Conservation (phyloP, 1,140 invertebrate genomes). For the Uloborus diversus region DNA sequence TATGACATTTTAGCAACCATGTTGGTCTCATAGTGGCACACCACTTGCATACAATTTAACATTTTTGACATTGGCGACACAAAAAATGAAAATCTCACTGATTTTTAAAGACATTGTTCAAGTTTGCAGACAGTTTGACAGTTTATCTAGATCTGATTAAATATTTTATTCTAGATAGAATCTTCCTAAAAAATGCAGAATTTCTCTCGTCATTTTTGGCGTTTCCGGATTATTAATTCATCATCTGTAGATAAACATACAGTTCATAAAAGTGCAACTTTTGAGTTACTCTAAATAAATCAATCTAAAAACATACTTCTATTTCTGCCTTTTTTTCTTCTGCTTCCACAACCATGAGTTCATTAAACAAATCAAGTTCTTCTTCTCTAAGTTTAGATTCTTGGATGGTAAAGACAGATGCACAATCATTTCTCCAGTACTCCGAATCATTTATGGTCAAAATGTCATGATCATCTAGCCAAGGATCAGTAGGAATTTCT, state of each 20-base stretch:
- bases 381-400: constrained; percentile 1
- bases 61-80: no score
- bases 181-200: no score
- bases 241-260: not conserved
- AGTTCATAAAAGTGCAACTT: not conserved
- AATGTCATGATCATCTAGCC: not conserved
- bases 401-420: not conserved
- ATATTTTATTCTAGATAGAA: no score
- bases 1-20: no score
- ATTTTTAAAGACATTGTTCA: no score
- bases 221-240: not conserved
- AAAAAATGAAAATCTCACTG: no score
- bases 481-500: not conserved
- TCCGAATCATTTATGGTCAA: not conserved
- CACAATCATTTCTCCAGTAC: not conserved
- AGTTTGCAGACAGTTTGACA: no score
- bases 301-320: not conserved
- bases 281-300: not conserved
- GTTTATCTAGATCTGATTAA: no score
- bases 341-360: not conserved
- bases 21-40: no score
- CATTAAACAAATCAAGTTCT: constrained; percentile 8
- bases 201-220: no score
- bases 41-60: no score
- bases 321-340: not conserved